A percentile compares a stretch with the other conserved stretches of the same genome.
Evolutionary conservation across 1,140 invertebrate species (phyloP).

Genomic region (Sarcophaga peregrina): DNA sequence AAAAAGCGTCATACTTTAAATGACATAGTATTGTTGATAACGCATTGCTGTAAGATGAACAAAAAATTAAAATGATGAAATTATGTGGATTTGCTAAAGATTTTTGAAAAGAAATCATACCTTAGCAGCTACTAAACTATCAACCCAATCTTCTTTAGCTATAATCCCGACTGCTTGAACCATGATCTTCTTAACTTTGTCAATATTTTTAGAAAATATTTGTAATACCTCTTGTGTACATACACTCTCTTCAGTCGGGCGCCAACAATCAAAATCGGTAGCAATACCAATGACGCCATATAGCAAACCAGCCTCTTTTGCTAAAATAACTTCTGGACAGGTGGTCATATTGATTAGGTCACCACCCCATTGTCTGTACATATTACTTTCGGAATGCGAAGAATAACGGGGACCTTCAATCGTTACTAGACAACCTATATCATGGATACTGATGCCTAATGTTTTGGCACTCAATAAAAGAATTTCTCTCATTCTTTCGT

Average conservation of each 20-base stretch:
- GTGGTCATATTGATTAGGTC: slow-evolving; percentile 97
- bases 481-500: slow-evolving; percentile 75
- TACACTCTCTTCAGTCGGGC: slow-evolving; percentile 77
- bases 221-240: slow-evolving; percentile 76
- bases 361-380: slow-evolving; percentile 88
- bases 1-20: slow-evolving; percentile 63
- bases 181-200: slow-evolving; percentile 77
- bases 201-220: slow-evolving; percentile 79
- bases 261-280: slow-evolving; percentile 99
- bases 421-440: slow-evolving; percentile 84
- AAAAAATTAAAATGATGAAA: background rate
- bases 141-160: slow-evolving; percentile 75
- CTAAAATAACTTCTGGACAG: slow-evolving; percentile 93
- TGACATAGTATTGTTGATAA: slow-evolving; percentile 62
- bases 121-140: slow-evolving; percentile 64
- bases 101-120: slow-evolving; percentile 41
- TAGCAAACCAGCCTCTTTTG: slow-evolving; percentile 93
- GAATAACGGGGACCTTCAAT: slow-evolving; percentile 95
- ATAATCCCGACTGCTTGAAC: slow-evolving; percentile 75
- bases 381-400: slow-evolving; percentile 89
- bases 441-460: slow-evolving; percentile 72
- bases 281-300: slow-evolving; percentile 93
- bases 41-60: slow-evolving; percentile 54
- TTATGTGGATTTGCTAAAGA: too few relatives aligned
- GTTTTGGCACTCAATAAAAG: slow-evolving; percentile 75